Evolutionary conservation across 2,888 invertebrate species (phyloP).

Genomic region (Tetragonisca angustula): DNA sequence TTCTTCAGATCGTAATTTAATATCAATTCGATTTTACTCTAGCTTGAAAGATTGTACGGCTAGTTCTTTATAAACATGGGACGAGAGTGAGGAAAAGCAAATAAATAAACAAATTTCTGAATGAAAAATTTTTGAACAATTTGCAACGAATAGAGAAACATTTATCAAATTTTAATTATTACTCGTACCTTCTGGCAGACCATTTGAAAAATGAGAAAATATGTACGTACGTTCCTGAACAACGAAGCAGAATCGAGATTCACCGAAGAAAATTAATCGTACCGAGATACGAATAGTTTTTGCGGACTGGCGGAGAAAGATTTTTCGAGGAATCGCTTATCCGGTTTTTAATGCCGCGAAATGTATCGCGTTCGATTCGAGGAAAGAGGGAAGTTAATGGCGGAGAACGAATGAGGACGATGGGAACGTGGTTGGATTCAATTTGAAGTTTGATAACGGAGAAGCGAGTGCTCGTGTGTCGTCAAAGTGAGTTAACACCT

Average conservation of each 20-base stretch:
- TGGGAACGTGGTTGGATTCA: not conserved
- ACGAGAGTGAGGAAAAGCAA: too few relatives aligned
- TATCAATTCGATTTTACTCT: too few relatives aligned
- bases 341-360: slow-evolving; percentile 23
- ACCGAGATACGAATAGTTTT: not conserved
- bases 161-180: too few relatives aligned
- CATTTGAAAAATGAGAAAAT: too few relatives aligned
- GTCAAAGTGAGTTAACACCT: not conserved
- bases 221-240: slow-evolving; percentile 51
- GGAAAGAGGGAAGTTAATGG: slow-evolving; percentile 6
- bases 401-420: not conserved
- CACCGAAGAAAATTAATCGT: slow-evolving; percentile 55
- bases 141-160: too few relatives aligned
- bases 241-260: slow-evolving; percentile 47
- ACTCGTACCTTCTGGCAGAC: too few relatives aligned
- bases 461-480: not conserved
- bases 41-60: too few relatives aligned
- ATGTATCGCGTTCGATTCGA: slow-evolving; percentile 20
- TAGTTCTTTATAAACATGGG: too few relatives aligned
- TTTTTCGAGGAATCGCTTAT: slow-evolving; percentile 43
- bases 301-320: not conserved
- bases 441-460: not conserved
- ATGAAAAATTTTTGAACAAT: too few relatives aligned
- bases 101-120: too few relatives aligned
- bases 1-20: too few relatives aligned